Base-by-base conservation (phyloP, 37 sponge, comb jelly and placozoan genomes). In the Halichondria panicea region DNA sequence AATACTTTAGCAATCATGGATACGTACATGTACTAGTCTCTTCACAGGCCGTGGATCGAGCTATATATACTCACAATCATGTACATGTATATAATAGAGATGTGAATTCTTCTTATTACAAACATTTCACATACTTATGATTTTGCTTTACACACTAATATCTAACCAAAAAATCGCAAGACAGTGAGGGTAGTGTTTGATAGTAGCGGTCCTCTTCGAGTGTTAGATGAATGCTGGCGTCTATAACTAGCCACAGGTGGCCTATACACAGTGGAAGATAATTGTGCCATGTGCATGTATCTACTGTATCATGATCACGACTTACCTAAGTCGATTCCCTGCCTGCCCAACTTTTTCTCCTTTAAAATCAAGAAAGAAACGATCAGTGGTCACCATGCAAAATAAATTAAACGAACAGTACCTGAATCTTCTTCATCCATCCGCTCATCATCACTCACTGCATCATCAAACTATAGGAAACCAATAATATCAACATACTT, bases 141-240 rank as follows among this genome's bases (percentile, higher is more conserved):
- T 8, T 7, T 58, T 12, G 7, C 13, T 7, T 7, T 13, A 57
- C 41, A 37, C 15, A 2, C 52, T 28, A 19, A 36, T 48, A 39
- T 69, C 78, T 27, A 39, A 91, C 93, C 95, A 87, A 91, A 94
- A 33, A 91, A 81, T 55, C 91, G 72, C 48, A 97, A 54, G 9
- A 93, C 91, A 43, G 81, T 94, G 19, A 97, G 81, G 35, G 97
- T 90, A 1, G 95, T 85, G 71, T 97, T 97, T 38, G 97, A 83
- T 33, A 93, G 62, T 19, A 97, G 76, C n/a, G 97, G 92, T 24
- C 89, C 93, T 60, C 63, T 59, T 27, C 32, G 28, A 25, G 68
- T 27, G 24, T 71, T 76, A 40, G 40, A 1, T 60, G 80, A 70
- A 21, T 50, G 39, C 27, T 61, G 48, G 0, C 69, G 58, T 37